A percentile compares a stretch with the other conserved stretches of the same genome.
Conservation (phyloP, 2,888 invertebrate species). For the Tinea trinotella region DNA sequence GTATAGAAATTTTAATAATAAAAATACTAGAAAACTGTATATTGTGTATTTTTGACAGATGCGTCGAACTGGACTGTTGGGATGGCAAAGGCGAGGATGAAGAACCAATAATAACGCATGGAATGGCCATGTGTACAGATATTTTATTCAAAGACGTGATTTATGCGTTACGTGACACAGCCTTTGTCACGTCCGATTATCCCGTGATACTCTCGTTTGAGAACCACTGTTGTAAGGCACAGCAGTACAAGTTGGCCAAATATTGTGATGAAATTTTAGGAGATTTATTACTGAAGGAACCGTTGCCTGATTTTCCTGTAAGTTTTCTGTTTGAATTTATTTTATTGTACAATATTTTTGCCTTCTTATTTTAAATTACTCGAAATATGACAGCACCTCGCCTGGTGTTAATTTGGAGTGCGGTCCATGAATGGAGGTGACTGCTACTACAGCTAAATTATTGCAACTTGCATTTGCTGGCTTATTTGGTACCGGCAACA, state of each 20-base stretch:
- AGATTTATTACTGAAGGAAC: slow-evolving; percentile 91
- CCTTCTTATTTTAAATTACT: no score
- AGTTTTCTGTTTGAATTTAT: no score
- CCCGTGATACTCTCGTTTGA: slow-evolving; percentile 99
- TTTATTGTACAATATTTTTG: no score
- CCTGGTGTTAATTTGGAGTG: no score
- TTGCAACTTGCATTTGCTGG: no score
- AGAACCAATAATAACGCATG: slow-evolving; percentile 99
- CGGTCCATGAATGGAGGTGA: no score
- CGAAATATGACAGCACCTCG: no score
- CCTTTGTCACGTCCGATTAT: slow-evolving; percentile 97
- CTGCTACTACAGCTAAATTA: no score
- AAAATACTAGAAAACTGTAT: no score
- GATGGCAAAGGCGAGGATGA: slow-evolving; percentile 98
- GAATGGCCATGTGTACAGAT: slow-evolving; percentile 99
- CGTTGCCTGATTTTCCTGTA: slow-evolving; percentile 89
- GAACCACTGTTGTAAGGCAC: slow-evolving; percentile 98
- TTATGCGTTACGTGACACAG: slow-evolving; percentile 96
- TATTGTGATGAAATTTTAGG: slow-evolving; percentile 98
- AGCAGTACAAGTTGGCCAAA: slow-evolving; percentile 98
- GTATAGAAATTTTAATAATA: no score
- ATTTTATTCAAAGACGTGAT: slow-evolving; percentile 98
- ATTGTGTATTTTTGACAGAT: slow-evolving; percentile 77
- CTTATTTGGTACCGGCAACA: no score
- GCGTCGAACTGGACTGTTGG: slow-evolving; percentile 99